Conservation (phyloP, 2,797 vertebrate species). For the Microctenopoma stevenorrisi region DNA sequence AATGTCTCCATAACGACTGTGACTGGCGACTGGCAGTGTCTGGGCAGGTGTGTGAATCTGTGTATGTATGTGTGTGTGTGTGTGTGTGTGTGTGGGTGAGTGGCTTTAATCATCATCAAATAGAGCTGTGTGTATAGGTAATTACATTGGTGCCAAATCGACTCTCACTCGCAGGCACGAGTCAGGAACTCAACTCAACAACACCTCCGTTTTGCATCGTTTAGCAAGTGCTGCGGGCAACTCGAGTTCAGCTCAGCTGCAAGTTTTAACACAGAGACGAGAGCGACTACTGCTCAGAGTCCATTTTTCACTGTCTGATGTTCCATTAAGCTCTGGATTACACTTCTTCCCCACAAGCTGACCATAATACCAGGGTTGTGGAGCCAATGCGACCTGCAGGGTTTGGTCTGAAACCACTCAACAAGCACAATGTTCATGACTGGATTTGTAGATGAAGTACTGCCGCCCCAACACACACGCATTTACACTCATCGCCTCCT, state of each 20-base stretch:
- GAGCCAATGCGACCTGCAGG: slow-evolving; percentile 75
- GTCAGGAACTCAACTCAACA: slow-evolving; percentile 51
- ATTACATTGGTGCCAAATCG: slow-evolving; percentile 80
- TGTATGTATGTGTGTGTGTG: slow-evolving; percentile 45
- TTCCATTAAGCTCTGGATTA: slow-evolving; percentile 67
- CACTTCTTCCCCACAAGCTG: slow-evolving; percentile 73
- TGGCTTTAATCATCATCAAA: slow-evolving; percentile 82
- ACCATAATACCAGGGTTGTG: slow-evolving; percentile 81
- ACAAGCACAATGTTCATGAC: slow-evolving; percentile 63
- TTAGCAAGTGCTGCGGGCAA: slow-evolving; percentile 61
- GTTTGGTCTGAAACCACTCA: slow-evolving; percentile 74
- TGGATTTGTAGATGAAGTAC: slow-evolving; percentile 60
- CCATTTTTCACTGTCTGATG: slow-evolving; percentile 68
- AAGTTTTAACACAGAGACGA: slow-evolving; percentile 69
- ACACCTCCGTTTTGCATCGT: slow-evolving; percentile 41
- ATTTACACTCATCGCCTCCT: slow-evolving; percentile 32
- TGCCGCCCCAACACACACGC: slow-evolving; percentile 24
- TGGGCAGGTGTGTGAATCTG: slow-evolving; percentile 64
- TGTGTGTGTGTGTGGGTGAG: slow-evolving; percentile 49
- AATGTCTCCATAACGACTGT: slow-evolving; percentile 69
- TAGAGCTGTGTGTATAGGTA: slow-evolving; percentile 78
- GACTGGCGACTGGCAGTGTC: slow-evolving; percentile 74
- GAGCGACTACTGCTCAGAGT: slow-evolving; percentile 44
- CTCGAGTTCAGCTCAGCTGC: slow-evolving; percentile 47
- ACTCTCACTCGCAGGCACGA: slow-evolving; percentile 74